These are phyloP conservation scores for Nixonia krombeini DNA, from an alignment of 1,140 invertebrate genomes.

Conservation along the genomic window DNA sequence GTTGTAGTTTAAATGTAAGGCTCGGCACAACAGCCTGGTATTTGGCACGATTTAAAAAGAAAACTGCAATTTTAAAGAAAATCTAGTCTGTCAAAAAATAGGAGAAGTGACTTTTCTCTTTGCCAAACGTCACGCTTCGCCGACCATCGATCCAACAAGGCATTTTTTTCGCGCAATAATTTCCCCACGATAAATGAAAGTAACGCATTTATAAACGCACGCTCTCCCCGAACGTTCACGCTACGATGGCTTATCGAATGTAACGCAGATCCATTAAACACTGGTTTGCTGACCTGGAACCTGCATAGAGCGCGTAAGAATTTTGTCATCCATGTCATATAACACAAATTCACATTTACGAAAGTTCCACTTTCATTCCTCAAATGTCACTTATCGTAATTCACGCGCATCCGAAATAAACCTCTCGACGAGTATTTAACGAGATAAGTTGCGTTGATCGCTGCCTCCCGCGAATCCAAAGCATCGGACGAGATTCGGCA, in stretches of 20 bases:
- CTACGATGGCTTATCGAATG: slow-evolving; percentile 26
- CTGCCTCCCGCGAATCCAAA: no score
- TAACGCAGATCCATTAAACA: slow-evolving; percentile 21
- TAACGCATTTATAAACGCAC: slow-evolving; percentile 21
- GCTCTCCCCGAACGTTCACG: slow-evolving; percentile 11
- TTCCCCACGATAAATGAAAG: slow-evolving; percentile 57
- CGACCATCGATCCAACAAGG: slow-evolving; percentile 24
- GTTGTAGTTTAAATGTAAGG: no score
- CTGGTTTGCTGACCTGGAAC: slow-evolving; percentile 41
- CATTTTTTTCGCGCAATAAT: slow-evolving; percentile 40
- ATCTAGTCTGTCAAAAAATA: no score
- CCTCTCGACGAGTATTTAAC: no score
- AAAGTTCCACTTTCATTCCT: background rate
- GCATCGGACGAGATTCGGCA: background rate
- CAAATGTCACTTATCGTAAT: no score
- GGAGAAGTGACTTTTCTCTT: no score
- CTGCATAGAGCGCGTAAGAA: slow-evolving; percentile 2
- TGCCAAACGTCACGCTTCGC: slow-evolving; percentile 5
- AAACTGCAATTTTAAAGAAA: no score
- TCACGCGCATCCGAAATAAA: no score
- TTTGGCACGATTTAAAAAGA: no score
- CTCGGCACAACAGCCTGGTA: no score
- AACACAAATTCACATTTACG: background rate
- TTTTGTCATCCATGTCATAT: background rate
- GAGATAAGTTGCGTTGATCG: no score